Evolutionary conservation across 2,888 invertebrate genomes (phyloP), one percentile per base, ranked within the genome.

Genomic region (Cantharis flavilabris): DNA sequence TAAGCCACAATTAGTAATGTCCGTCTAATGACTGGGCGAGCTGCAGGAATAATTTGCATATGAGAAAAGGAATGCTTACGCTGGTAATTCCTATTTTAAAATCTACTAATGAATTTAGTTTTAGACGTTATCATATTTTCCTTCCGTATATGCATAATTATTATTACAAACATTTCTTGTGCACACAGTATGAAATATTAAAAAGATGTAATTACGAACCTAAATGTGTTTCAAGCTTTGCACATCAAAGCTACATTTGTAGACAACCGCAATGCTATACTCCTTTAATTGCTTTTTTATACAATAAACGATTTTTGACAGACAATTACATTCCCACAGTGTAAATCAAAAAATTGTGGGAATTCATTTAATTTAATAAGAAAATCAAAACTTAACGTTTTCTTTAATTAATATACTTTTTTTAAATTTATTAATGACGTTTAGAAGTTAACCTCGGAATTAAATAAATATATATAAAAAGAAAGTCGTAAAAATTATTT

Each of bases 61-160:
- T 76, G 79, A 79, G 80, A 80, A 80, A 79, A 80, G 80, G 80
- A 80, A 80, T 80, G 80, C 79, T 76, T 76, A 73, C 72, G 77
- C 76, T 81, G 80, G 81, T 81, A 82, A 82, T 82, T 81, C 79
- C 80, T 80, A 80, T 80, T 81, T 83, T 83, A 82, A 82, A 83
- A 83, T 83, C 81, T 79, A 80, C 82, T 81, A 83, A 83, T 81
- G 83, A 83, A 83, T 83, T 83, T 81, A 81, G 78, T 79, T 79
- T 69, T 76, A 79, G 78, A 79, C 76, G 78, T 76, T 79, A 79
- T 79, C 76, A 79, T 79, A 79, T 79, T 78, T 74, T 76, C 76
- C 74, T 78, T 72, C 70, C 71, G 82, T 74, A 81, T 81, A 82
- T 80, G 83, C 76, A 81, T 83, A 83, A 83, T 83, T 83, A 83